Percentiles rank a stretch among this genome's conserved stretches.
Conservation (phyloP, 2,113 vertebrate genomes). For the Catagonus wagneri region DNA sequence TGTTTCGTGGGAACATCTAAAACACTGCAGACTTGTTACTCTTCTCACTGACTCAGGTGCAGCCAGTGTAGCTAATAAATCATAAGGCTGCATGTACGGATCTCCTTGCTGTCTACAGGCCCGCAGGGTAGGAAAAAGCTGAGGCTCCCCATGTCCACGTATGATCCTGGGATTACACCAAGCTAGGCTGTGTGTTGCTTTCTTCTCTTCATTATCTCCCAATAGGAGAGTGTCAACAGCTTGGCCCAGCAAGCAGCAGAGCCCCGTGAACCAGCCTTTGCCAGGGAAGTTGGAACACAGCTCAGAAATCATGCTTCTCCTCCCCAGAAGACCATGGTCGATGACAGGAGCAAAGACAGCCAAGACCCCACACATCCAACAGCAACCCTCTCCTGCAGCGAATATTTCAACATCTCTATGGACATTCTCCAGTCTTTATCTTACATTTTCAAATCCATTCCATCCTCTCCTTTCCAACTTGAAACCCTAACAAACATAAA, state of each 20-base stretch:
- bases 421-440: background rate
- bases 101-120: no score
- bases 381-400: background rate
- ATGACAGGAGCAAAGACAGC: background rate
- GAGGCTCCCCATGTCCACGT: background rate
- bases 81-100: background rate
- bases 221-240: background rate
- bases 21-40: background rate
- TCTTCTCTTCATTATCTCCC: conserved; percentile 28
- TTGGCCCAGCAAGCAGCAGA: background rate
- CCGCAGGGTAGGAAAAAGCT: background rate
- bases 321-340: background rate
- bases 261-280: background rate
- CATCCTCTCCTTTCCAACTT: background rate
- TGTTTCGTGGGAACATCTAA: background rate
- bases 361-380: background rate
- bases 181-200: background rate
- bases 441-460: background rate
- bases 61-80: background rate
- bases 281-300: background rate
- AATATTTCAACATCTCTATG: background rate
- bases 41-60: background rate
- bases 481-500: conserved; percentile 21
- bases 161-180: background rate
- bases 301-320: background rate